Base-by-base conservation (phyloP, 2,113 vertebrate species). In the Oriolus oriolus region DNA sequence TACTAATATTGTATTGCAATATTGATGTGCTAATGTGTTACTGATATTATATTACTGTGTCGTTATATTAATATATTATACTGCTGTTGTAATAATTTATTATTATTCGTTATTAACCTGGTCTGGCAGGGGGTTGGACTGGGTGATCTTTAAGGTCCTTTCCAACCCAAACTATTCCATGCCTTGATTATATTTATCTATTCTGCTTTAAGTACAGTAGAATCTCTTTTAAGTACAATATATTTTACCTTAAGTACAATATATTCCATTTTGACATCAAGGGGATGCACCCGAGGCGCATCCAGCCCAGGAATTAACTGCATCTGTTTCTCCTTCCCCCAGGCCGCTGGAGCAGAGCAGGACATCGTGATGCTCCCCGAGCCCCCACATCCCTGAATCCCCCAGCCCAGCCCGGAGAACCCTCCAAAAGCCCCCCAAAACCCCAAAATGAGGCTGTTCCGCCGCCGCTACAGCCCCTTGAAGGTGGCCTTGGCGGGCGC, bases 401-500 rank as follows among this genome's bases (percentile, higher is more conserved):
- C 42, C 7, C 56, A 9, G 1, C 3, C 2, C 57, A 4, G 7
- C 33, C 5, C 71, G 45, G 1, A 5, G 20, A 33, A 61, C 21
- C 26, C 33, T 27, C 20, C 1, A 20, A 10, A 26, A 7, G 6
- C 16, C 1, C 2, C 12, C 3, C 4, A 3, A 30, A 42, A 6
- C 9, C 76, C 87, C 86, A 27, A 15, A 23, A 99, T 99, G 99
- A 98, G 98, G 54, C 75, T 98, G 11, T 92, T 98, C 26, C 98
- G 98, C 33, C 98, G 99, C 49, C 98, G 98, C 54, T 74, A 98
- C 92, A 98, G 98, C 95, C 98, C 98, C n/a, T 92, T 99, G 77
- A 99, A 99, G 94, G 97, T 99, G 96, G 98, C 96, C 26, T 26
- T 99, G 84, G 96, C 98, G 4, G 98, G 98, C 6, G 74, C 99